Evolutionary conservation across 1,140 invertebrate species (phyloP).

Genomic region (Drosophila bocqueti): DNA sequence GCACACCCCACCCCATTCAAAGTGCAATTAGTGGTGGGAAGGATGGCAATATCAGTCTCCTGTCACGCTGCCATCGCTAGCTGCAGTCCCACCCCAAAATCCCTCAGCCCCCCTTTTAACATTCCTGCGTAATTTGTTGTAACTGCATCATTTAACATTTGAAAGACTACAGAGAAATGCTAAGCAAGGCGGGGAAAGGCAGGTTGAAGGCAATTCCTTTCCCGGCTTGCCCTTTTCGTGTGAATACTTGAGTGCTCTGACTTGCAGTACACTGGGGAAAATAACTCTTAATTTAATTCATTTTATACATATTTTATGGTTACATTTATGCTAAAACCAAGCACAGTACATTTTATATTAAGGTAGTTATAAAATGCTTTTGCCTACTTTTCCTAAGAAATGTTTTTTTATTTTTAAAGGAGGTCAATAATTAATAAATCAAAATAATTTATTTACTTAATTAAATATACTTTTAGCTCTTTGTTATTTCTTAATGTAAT

Average conservation of each 20-base stretch:
- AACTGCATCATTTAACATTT: slow-evolving; percentile 79
- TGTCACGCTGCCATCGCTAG: slow-evolving; percentile 42
- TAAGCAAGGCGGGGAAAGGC: slow-evolving; percentile 18
- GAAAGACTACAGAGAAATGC: slow-evolving; percentile 67
- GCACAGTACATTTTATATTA: rapidly evolving
- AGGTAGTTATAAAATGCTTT: neutral
- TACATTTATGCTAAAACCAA: neutral
- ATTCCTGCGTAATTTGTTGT: slow-evolving; percentile 74
- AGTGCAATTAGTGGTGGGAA: slow-evolving; percentile 39
- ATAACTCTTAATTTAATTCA: too few species aligned
- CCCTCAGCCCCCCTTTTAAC: slow-evolving; percentile 22
- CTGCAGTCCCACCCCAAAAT: slow-evolving; percentile 33
- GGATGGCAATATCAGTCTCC: slow-evolving; percentile 41
- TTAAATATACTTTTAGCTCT: neutral
- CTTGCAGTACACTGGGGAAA: slow-evolving; percentile 8
- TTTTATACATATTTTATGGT: neutral
- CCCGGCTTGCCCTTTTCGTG: slow-evolving; percentile 42
- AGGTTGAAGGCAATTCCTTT: slow-evolving; percentile 27
- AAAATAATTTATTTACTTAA: neutral
- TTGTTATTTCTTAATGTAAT: too few species aligned
- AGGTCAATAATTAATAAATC: too few species aligned
- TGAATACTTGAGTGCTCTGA: slow-evolving; percentile 38
- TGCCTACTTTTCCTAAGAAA: neutral
- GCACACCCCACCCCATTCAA: slow-evolving; percentile 14
- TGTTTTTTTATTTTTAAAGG: neutral